A percentile compares a stretch with the other conserved stretches of the same genome.
Conservation (phyloP, 2,797 vertebrate genomes). For the Crocodylus rhombifer region DNA sequence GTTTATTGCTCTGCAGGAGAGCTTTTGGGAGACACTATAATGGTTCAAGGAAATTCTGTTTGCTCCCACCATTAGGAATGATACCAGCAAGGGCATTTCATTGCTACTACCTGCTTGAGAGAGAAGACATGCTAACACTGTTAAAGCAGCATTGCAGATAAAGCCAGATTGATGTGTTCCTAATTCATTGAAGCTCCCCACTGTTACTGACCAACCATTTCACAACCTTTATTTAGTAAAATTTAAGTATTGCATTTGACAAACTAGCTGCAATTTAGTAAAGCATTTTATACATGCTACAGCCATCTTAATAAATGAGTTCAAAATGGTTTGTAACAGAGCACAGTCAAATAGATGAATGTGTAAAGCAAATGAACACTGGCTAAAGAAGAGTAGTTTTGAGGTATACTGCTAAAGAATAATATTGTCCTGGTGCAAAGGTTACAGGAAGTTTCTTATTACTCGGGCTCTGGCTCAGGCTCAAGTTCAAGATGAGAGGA, state of each 20-base stretch:
- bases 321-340: neutral
- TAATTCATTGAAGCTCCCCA: conserved; percentile 42
- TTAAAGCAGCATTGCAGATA: conserved; percentile 4
- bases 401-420: neutral
- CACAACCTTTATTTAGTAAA: neutral
- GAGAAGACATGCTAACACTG: conserved; percentile 17
- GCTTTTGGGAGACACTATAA: conserved; percentile 27
- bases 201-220: conserved; percentile 48
- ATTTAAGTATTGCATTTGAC: neutral
- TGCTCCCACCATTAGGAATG: conserved; percentile 23
- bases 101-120: conserved; percentile 30
- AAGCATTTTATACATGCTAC: neutral
- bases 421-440: neutral
- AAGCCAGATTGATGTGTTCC: neutral
- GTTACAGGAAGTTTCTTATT: neutral
- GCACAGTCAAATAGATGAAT: too few relatives aligned
- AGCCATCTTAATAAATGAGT: neutral
- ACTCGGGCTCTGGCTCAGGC: neutral
- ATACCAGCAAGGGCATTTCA: conserved; percentile 22
- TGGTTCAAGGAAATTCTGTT: conserved; percentile 34
- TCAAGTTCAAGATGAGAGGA: neutral
- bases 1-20: neutral
- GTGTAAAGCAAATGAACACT: neutral
- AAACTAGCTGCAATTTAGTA: neutral
- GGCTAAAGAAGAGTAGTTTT: neutral